A percentile compares a stretch with the other conserved stretches of the same genome.
These are phyloP conservation scores for Chamaetylas fuelleborni DNA, from an alignment of 2,113 vertebrate species.

Conservation along the genomic window DNA sequence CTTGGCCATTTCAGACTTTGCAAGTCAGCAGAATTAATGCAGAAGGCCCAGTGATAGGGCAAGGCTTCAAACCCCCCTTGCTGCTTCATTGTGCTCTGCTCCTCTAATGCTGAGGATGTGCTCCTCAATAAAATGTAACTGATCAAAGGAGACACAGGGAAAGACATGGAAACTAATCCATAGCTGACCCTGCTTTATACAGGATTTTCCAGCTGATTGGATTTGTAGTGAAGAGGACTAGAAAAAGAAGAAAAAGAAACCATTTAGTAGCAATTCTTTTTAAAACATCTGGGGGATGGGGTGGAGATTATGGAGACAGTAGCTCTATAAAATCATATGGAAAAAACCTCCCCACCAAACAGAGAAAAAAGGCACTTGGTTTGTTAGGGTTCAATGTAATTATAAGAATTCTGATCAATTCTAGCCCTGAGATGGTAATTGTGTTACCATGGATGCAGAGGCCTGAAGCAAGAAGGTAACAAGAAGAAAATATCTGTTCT, in stretches of 20 bases:
- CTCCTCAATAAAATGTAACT: background rate
- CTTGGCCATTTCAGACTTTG: background rate
- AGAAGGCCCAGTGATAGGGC: background rate
- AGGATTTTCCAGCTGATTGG: background rate
- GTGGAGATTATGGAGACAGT: background rate
- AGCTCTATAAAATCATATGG: background rate
- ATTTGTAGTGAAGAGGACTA: background rate
- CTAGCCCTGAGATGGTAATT: background rate
- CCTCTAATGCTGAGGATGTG: background rate
- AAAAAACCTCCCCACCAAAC: background rate
- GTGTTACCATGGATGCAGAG: background rate
- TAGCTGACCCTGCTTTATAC: background rate
- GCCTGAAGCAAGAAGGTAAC: constrained; percentile 7
- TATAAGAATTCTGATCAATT: background rate
- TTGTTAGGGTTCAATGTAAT: background rate
- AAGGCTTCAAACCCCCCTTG: background rate
- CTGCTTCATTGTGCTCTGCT: background rate
- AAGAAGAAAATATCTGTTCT: background rate
- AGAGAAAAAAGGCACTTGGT: background rate
- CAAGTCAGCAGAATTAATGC: background rate
- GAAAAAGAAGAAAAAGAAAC: background rate
- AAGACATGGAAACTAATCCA: background rate
- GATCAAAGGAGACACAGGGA: background rate
- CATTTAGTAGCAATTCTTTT: background rate
- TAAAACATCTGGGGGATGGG: background rate